Evolutionary conservation across 1,140 invertebrate genomes (phyloP).

Genomic region (Calliopsis andreniformis): DNA sequence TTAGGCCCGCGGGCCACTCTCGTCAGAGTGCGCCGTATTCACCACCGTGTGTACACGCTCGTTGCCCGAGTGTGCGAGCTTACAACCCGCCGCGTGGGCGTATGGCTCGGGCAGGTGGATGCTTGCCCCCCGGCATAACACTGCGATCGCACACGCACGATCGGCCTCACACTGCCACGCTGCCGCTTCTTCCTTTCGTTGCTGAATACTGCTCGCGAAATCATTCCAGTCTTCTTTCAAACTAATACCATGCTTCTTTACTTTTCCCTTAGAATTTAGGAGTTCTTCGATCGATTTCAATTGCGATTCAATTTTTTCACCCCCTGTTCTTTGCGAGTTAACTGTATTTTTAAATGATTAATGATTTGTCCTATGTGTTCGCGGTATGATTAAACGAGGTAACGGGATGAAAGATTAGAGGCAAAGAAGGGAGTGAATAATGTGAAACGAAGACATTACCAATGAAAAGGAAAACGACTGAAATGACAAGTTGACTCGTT

Average conservation of each 20-base stretch:
- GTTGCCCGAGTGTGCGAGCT: constrained; percentile 35
- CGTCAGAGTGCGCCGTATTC: constrained; percentile 57
- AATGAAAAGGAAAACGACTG: constrained; percentile 11
- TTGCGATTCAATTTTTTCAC: not conserved
- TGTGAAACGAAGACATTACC: too few species aligned
- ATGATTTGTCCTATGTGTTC: too few species aligned
- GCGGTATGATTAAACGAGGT: too few species aligned
- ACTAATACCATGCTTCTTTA: not conserved
- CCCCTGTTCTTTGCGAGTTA: too few species aligned
- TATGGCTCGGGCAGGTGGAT: constrained; percentile 71
- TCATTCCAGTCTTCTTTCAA: not conserved
- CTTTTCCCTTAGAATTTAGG: too few species aligned
- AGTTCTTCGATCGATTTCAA: not conserved
- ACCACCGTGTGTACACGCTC: constrained; percentile 19
- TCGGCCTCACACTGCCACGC: constrained; percentile 18
- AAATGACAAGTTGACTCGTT: constrained; percentile 34
- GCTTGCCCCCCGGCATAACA: constrained; percentile 68
- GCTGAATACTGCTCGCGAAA: not conserved
- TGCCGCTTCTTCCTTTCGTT: not conserved
- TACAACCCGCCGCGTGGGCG: constrained; percentile 56
- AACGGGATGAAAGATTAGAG: too few species aligned
- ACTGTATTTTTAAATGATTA: too few species aligned
- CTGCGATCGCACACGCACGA: constrained; percentile 57
- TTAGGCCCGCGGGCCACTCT: constrained; percentile 68
- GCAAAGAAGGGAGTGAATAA: too few species aligned